These are phyloP conservation scores for Plectropomus leopardus DNA, from an alignment of 2,113 vertebrate species.

Conservation along the genomic window DNA sequence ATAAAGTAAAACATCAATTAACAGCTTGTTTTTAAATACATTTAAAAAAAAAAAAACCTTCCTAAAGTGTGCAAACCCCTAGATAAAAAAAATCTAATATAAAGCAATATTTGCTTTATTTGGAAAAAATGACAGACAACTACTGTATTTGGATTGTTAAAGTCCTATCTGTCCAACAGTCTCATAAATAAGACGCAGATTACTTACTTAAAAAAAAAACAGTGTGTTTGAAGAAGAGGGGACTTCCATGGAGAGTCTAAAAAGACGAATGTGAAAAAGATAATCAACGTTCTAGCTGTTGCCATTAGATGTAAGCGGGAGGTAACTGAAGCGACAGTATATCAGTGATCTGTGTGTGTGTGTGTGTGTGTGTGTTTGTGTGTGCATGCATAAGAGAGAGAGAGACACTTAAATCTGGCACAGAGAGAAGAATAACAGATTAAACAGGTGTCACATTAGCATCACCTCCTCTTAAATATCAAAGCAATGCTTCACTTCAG, in stretches of 20 bases:
- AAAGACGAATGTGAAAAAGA: background rate
- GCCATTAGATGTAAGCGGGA: constrained; percentile 24
- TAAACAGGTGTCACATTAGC: constrained; percentile 10
- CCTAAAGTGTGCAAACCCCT: too few relatives aligned
- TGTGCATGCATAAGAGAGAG: constrained; percentile 3
- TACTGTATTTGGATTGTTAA: background rate
- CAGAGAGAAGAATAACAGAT: constrained; percentile 20
- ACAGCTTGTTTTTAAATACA: too few relatives aligned
- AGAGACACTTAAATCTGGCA: constrained; percentile 22
- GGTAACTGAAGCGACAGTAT: background rate
- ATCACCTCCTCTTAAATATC: constrained; percentile 33
- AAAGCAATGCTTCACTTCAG: constrained; percentile 34
- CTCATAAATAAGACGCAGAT: background rate
- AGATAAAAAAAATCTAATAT: too few relatives aligned
- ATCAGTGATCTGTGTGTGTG: constrained; percentile 4
- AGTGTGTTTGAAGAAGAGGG: background rate
- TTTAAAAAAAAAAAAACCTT: too few relatives aligned
- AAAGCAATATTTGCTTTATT: background rate
- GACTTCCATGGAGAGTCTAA: background rate
- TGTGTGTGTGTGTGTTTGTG: constrained; percentile 5
- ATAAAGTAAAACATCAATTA: too few relatives aligned
- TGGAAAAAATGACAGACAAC: too few relatives aligned
- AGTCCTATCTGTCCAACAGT: background rate
- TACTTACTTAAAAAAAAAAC: background rate
- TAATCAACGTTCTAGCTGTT: constrained; percentile 14